Percentiles rank a stretch among this genome's conserved stretches.
These are phyloP conservation scores for Hipposideros armiger DNA, from an alignment of 2,113 vertebrate genomes.

Conservation along the genomic window DNA sequence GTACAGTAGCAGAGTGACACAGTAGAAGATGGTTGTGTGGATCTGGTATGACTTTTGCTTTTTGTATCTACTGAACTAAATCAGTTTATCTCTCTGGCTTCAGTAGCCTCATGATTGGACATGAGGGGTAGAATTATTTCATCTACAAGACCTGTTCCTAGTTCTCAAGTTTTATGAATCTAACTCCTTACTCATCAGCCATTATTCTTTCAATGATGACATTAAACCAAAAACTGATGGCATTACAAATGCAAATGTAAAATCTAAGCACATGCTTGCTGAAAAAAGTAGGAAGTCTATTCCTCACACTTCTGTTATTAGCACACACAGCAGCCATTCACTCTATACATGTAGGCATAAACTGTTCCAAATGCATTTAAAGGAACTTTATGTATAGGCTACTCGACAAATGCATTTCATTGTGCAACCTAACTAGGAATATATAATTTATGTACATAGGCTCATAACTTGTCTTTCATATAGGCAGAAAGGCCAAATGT, in stretches of 20 bases:
- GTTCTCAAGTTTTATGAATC: background rate
- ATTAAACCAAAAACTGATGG: background rate
- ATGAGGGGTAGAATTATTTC: background rate
- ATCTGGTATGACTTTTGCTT: background rate
- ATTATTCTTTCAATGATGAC: background rate
- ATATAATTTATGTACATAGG: background rate
- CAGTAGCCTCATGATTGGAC: background rate
- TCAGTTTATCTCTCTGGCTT: background rate
- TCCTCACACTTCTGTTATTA: background rate
- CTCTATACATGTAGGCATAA: background rate
- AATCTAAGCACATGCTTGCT: background rate
- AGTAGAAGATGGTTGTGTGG: background rate
- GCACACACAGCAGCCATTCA: background rate
- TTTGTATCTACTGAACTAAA: background rate
- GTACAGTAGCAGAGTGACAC: background rate
- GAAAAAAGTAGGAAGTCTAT: background rate
- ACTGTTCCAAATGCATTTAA: background rate
- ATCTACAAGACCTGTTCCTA: background rate
- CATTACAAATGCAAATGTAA: constrained; percentile 20
- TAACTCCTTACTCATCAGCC: background rate
- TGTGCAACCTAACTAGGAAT: background rate
- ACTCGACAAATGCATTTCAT: background rate
- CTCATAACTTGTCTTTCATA: constrained; percentile 37
- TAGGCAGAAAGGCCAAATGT: background rate
- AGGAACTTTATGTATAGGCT: background rate